phyloP scores from a whole-genome alignment of 2,888 invertebrate species.

The Noctua janthe region DNA sequence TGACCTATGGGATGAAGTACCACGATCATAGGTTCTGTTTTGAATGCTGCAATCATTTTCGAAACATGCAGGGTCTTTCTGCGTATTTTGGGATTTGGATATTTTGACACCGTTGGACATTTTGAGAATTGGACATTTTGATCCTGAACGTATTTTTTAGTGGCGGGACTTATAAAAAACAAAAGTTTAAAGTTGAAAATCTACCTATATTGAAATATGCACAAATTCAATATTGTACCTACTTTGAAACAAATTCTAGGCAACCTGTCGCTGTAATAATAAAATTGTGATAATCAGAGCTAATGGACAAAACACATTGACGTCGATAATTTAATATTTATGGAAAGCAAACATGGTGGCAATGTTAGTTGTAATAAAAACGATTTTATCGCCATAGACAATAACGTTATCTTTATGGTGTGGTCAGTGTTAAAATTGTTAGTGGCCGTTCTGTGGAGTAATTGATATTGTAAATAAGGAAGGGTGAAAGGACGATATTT shows the following conservation, averaged over 20 bases:
- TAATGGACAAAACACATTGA: constrained; percentile 47
- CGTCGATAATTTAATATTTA: constrained; percentile 55
- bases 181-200: not conserved
- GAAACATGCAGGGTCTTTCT: not conserved
- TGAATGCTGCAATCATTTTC: not conserved
- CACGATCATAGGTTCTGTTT: not conserved
- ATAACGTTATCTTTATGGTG: constrained; percentile 52
- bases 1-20: not conserved
- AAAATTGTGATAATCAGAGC: constrained; percentile 30
- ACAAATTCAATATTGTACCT: not conserved
- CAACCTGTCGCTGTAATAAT: not conserved
- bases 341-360: constrained; percentile 56
- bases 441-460: constrained; percentile 13
- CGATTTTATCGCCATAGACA: constrained; percentile 46
- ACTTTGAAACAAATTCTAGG: not conserved
- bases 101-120: too few species aligned
- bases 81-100: not conserved
- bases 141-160: too few species aligned
- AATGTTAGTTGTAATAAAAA: constrained; percentile 51
- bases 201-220: not conserved
- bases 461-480: constrained; percentile 38
- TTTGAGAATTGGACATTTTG: too few species aligned
- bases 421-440: constrained; percentile 34
- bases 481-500: not conserved
- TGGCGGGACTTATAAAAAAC: not conserved